These are phyloP conservation scores for Furnarius figulus DNA, from an alignment of 2,113 vertebrate genomes.

Conservation along the genomic window DNA sequence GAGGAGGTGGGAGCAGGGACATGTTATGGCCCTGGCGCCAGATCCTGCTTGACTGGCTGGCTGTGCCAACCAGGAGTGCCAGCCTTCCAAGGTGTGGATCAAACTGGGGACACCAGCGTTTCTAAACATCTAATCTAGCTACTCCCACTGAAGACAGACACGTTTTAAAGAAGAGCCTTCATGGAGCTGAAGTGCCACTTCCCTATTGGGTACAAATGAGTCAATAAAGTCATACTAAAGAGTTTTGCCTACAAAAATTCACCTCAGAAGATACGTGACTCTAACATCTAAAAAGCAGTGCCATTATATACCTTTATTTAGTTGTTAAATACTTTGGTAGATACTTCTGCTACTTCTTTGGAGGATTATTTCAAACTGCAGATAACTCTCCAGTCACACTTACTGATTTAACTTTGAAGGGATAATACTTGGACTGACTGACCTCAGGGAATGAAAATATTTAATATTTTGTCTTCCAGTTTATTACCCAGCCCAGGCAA, in stretches of 20 bases:
- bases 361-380: background rate
- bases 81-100: background rate
- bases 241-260: background rate
- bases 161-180: accelerated
- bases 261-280: background rate
- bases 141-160: background rate
- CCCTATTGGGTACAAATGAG: background rate
- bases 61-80: background rate
- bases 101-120: background rate
- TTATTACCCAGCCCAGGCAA: background rate
- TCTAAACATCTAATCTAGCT: background rate
- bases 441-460: background rate
- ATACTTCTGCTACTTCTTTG: background rate
- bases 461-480: background rate
- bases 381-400: background rate
- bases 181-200: background rate
- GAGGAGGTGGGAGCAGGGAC: background rate
- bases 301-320: background rate
- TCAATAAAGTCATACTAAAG: background rate
- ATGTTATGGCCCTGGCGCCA: accelerated
- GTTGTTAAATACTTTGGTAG: background rate
- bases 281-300: background rate
- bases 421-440: background rate
- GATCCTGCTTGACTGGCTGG: background rate
- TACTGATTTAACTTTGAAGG: background rate